These are phyloP conservation scores for Chrysocyon brachyurus DNA, from an alignment of 2,797 vertebrate genomes.

Conservation along the genomic window DNA sequence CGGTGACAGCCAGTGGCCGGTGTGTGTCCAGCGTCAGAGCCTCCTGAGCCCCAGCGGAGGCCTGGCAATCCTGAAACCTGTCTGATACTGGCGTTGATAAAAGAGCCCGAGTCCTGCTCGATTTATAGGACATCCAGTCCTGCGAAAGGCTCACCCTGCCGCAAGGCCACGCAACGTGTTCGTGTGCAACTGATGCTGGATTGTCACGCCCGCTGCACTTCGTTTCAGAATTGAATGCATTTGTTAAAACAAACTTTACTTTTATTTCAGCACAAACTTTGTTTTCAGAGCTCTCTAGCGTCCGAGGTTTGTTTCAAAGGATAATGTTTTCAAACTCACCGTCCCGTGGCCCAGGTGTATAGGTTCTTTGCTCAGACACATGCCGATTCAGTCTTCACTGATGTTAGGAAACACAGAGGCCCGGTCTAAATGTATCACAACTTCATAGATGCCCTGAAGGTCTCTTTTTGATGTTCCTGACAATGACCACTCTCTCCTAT, in stretches of 20 bases:
- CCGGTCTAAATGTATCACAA: neutral
- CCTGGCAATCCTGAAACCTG: neutral
- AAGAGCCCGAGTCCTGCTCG: constrained; percentile 37
- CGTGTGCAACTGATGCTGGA: neutral
- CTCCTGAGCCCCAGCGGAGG: constrained; percentile 13
- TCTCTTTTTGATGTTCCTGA: neutral
- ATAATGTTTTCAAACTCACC: neutral
- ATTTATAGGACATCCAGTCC: neutral
- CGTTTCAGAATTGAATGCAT: neutral
- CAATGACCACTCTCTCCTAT: neutral
- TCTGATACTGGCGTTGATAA: neutral
- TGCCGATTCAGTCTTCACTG: neutral
- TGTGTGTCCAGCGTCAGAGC: constrained; percentile 12
- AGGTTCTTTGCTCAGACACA: neutral
- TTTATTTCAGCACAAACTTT: constrained; percentile 30
- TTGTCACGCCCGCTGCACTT: neutral
- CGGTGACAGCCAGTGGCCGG: neutral
- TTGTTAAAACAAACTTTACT: constrained; percentile 35
- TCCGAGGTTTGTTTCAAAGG: neutral
- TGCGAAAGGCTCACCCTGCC: constrained; percentile 51
- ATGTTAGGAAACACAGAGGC: neutral
- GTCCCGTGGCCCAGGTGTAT: neutral
- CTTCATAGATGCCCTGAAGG: neutral
- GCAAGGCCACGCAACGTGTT: constrained; percentile 29
- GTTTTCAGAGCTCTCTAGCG: neutral